These are phyloP conservation scores for Rhinoptilus africanus DNA, from an alignment of 2,113 vertebrate species.

Conservation along the genomic window DNA sequence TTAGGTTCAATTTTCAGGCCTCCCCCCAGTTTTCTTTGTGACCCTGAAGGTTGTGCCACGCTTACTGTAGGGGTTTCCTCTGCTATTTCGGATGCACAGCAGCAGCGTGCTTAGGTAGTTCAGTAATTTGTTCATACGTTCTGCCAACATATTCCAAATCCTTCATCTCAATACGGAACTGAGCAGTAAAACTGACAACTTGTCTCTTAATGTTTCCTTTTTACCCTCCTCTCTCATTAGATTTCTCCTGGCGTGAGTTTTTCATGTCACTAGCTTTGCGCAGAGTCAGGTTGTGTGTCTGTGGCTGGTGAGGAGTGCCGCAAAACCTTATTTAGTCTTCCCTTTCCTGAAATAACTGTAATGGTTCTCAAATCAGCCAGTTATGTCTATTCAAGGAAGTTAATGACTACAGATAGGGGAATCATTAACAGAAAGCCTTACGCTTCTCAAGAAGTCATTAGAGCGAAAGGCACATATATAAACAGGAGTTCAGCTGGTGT, in stretches of 20 bases:
- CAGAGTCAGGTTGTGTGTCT: background rate
- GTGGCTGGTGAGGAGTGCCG: rapidly evolving
- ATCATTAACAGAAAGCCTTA: background rate
- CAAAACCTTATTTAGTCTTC: background rate
- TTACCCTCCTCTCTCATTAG: background rate
- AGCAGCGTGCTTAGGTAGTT: background rate
- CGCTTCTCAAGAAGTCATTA: background rate
- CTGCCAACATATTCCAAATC: background rate
- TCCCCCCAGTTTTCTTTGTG: background rate
- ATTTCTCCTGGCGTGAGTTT: background rate
- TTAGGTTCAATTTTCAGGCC: background rate
- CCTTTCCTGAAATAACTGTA: background rate
- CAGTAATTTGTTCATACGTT: background rate
- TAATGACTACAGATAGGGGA: background rate
- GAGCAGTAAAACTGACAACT: background rate
- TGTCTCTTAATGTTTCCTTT: background rate
- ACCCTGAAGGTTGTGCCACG: background rate
- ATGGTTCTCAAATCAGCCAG: background rate
- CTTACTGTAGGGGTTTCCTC: background rate
- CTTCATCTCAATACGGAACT: background rate
- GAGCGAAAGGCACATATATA: background rate
- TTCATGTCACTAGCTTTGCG: background rate
- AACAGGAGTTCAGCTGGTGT: background rate
- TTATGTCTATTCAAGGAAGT: background rate
- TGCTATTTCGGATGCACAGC: background rate